Conservation (phyloP, 2,797 vertebrate species). For the Iguana delicatissima region DNA sequence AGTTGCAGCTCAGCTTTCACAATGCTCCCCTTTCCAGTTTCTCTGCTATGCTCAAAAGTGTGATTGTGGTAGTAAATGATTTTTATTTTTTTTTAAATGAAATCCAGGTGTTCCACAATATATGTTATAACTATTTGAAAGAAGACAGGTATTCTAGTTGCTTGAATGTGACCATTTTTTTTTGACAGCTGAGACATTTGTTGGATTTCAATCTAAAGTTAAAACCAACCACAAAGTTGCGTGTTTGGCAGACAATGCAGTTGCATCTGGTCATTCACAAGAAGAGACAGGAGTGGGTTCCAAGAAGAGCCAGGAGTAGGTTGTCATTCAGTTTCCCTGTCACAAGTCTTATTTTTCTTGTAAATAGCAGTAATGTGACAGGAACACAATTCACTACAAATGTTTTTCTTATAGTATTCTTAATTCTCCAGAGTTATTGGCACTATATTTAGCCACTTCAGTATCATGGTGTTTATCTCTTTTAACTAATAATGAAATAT, state of each 20-base stretch:
- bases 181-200: background rate
- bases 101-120: too few relatives aligned
- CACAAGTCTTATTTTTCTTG: background rate
- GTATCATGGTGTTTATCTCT: background rate
- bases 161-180: background rate
- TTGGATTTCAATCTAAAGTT: background rate
- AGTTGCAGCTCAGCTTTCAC: background rate
- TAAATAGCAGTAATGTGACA: background rate
- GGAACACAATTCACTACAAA: background rate
- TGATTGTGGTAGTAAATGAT: background rate
- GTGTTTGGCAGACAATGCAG: background rate
- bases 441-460: background rate
- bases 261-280: background rate
- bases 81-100: background rate
- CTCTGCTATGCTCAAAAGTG: conserved; percentile 36
- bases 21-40: background rate
- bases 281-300: background rate
- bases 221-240: background rate
- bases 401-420: background rate
- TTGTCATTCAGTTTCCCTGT: background rate
- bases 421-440: too few relatives aligned
- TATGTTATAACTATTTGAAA: background rate
- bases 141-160: background rate
- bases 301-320: background rate
- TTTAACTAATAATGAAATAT: background rate